phyloP scores from a whole-genome alignment of 2,888 invertebrate species.

The Cremastinae sp. region DNA sequence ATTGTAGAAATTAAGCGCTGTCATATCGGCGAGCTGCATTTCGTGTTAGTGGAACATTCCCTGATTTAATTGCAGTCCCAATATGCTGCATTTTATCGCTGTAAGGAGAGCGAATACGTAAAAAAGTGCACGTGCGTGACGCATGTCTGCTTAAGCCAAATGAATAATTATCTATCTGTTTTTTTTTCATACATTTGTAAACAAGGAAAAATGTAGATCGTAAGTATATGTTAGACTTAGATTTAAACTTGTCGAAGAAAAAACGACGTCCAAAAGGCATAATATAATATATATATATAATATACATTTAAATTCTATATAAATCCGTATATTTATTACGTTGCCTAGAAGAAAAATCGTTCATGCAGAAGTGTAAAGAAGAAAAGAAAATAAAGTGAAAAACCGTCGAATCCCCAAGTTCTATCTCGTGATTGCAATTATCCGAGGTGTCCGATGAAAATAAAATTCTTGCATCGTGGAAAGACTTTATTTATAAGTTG shows the following conservation, averaged over 20 bases:
- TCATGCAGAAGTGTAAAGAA: constrained; percentile 4
- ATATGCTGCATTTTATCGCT: constrained; percentile 36
- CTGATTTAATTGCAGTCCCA: constrained; percentile 46
- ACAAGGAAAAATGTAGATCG: constrained; percentile 24
- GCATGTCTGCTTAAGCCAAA: constrained; percentile 56
- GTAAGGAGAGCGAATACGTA: constrained; percentile 30
- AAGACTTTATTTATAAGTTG: constrained; percentile 69
- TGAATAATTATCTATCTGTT: constrained; percentile 36
- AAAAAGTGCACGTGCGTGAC: constrained; percentile 28
- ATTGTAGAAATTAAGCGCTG: constrained; percentile 47
- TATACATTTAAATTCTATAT: not conserved
- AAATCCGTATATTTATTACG: constrained; percentile 13
- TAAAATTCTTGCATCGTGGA: constrained; percentile 37
- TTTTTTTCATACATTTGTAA: constrained; percentile 22
- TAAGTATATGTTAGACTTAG: constrained; percentile 36
- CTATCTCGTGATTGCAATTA: constrained; percentile 55
- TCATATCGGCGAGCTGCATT: constrained; percentile 46
- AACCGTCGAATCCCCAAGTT: constrained; percentile 47
- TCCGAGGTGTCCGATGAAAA: constrained; percentile 25
- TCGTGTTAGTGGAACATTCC: constrained; percentile 58
- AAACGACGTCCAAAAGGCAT: constrained; percentile 40
- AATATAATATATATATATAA: constrained; percentile 38
- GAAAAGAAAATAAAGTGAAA: constrained; percentile 36
- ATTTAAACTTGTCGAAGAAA: constrained; percentile 24
- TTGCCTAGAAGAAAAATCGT: not conserved